Conservation (phyloP, 2,113 vertebrate genomes). For the Notothenia rossii region DNA sequence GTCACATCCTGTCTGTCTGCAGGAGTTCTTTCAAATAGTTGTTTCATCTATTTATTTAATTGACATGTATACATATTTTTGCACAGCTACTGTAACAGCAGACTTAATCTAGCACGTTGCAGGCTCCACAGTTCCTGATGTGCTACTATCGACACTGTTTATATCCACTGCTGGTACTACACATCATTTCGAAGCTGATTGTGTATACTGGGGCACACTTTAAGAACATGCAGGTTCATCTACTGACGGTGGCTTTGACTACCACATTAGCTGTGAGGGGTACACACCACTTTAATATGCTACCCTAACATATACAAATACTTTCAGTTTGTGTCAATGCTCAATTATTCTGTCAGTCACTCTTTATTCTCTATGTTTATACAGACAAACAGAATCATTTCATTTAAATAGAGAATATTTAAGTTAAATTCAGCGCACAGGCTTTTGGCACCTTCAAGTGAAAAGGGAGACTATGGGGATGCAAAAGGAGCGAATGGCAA, state of each 20-base stretch:
- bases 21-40: neutral
- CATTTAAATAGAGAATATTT: slow-evolving; percentile 35
- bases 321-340: neutral
- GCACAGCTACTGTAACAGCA: neutral
- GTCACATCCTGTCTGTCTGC: neutral
- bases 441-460: slow-evolving; percentile 69
- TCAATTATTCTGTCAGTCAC: neutral
- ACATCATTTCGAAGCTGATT: slow-evolving; percentile 18
- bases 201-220: slow-evolving; percentile 16
- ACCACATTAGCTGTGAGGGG: neutral
- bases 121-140: neutral
- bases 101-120: neutral
- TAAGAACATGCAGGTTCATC: slow-evolving; percentile 44
- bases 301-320: slow-evolving; percentile 40
- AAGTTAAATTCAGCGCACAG: slow-evolving; percentile 34
- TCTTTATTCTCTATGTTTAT: slow-evolving; percentile 16
- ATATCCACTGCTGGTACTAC: neutral
- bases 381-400: slow-evolving; percentile 28
- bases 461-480: slow-evolving; percentile 22
- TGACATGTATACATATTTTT: neutral
- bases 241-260: slow-evolving; percentile 10
- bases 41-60: too few relatives aligned
- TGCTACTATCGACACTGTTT: neutral
- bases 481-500: slow-evolving; percentile 26
- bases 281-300: neutral